Percentiles rank a stretch among this genome's conserved stretches.
Conservation (phyloP, 1,140 invertebrate species). For the Ruditapes philippinarum region DNA sequence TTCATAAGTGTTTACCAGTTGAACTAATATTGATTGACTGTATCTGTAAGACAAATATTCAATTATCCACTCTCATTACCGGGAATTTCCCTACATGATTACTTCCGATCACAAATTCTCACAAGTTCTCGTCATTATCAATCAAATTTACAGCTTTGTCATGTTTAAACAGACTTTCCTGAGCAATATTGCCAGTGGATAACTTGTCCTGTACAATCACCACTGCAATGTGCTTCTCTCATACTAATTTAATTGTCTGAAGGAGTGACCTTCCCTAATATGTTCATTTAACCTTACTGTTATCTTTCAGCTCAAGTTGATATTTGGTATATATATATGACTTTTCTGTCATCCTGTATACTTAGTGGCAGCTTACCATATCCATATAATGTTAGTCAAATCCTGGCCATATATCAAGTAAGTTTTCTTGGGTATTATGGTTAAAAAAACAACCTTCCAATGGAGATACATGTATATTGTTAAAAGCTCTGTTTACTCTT, state of each 20-base stretch:
- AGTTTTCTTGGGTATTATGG: no score
- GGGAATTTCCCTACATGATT: background rate
- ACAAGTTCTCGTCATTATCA: background rate
- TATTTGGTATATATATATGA: no score
- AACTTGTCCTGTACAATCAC: background rate
- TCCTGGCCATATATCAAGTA: no score
- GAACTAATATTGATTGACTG: background rate
- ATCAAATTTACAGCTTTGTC: background rate
- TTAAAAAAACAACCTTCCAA: no score
- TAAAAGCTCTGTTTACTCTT: no score
- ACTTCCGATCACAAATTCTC: background rate
- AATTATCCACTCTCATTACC: slow-evolving; percentile 7
- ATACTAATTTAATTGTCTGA: background rate
- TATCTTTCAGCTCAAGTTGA: no score
- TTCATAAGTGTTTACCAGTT: background rate
- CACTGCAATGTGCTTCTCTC: background rate
- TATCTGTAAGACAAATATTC: slow-evolving; percentile 17
- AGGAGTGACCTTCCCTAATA: no score
- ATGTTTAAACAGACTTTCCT: slow-evolving; percentile 4
- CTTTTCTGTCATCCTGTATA: no score
- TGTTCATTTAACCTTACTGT: no score
- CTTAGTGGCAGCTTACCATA: no score
- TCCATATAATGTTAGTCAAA: no score
- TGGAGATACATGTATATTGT: no score
- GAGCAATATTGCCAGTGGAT: background rate